Evolutionary conservation across 2,113 vertebrate species (phyloP), one percentile per base, ranked within the genome.

Genomic region (Hyperoodon ampullatus): DNA sequence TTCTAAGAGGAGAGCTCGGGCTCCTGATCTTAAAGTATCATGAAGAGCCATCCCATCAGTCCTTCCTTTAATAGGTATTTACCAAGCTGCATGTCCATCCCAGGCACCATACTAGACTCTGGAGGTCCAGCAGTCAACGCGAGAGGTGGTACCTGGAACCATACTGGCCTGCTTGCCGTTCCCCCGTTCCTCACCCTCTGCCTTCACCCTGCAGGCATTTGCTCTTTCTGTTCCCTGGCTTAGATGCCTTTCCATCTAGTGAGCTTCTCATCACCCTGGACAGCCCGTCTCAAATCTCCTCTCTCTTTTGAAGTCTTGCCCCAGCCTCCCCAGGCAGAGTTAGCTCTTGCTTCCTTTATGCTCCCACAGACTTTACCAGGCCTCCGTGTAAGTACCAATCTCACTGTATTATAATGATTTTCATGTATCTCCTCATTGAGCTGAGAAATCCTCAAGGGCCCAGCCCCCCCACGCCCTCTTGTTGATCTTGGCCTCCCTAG

Each of bases 161-260:
- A 4, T 33, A 1, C 44, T 39, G 15, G 68, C 9, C n/a, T 14
- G 9, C 13, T 53, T 55, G 8, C 26, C 35, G 33, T 8, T 19
- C 23, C 4, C 1, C 8, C 10, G 6, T 0, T 16, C 18, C 8
- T 39, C 50, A 11, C 2, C 24, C 15, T 6, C 13, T 0, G 19
- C 55, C 60, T 47, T 85, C 14, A 16, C 24, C 9, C 24, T 72
- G 35, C 15, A 55, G 19, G 44, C 2, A 18, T 89, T 82, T 70
- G n/a, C 24, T 66, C 19, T 28, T 81, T n/a, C 61, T 90, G 30
- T 47, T 44, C 24, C 5, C 86, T 88, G 23, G 4, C 42, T 72
- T 9, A 78, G 55, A 85, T 26, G 6, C 8, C n/a, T 7, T 66
- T 35, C 65, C 6, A 14, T 16, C 85, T 35, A 28, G 30, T 23